Percentiles rank a stretch among this genome's conserved stretches.
These are phyloP conservation scores for Ephestia elutella DNA, from an alignment of 1,140 invertebrate species.

Conservation along the genomic window DNA sequence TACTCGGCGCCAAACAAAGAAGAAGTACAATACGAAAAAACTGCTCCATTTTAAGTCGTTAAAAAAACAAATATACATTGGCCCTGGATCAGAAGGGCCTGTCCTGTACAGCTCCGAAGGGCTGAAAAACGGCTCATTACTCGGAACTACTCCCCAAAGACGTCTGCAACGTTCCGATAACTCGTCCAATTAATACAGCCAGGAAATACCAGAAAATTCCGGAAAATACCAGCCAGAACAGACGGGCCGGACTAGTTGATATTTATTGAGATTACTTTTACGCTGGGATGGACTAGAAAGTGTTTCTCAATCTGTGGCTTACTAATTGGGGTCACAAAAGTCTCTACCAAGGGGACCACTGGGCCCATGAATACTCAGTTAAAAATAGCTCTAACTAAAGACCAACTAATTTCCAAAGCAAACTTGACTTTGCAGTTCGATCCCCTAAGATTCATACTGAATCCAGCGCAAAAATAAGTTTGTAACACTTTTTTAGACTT, in stretches of 20 bases:
- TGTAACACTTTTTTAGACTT: no score
- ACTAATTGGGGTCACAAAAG: no score
- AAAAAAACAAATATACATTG: neutral
- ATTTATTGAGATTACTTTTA: neutral
- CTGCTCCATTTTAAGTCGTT: neutral
- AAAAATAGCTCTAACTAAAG: no score
- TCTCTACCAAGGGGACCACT: no score
- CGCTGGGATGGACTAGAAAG: neutral
- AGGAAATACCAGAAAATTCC: neutral
- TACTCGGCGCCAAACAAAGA: no score
- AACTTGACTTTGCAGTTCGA: no score
- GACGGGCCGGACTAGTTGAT: neutral
- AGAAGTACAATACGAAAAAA: neutral
- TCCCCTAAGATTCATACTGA: no score
- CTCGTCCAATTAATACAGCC: neutral
- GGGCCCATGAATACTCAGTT: no score
- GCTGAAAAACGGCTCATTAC: neutral
- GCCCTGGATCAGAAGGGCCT: no score
- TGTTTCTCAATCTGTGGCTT: no score
- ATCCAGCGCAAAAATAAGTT: no score
- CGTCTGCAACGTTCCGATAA: neutral
- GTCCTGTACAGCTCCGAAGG: neutral
- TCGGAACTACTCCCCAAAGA: neutral
- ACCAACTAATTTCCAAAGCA: no score
- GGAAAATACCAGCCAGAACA: neutral